phyloP scores from a whole-genome alignment of 92 coral and sea anemone species.

The Meandrina meandrites region DNA sequence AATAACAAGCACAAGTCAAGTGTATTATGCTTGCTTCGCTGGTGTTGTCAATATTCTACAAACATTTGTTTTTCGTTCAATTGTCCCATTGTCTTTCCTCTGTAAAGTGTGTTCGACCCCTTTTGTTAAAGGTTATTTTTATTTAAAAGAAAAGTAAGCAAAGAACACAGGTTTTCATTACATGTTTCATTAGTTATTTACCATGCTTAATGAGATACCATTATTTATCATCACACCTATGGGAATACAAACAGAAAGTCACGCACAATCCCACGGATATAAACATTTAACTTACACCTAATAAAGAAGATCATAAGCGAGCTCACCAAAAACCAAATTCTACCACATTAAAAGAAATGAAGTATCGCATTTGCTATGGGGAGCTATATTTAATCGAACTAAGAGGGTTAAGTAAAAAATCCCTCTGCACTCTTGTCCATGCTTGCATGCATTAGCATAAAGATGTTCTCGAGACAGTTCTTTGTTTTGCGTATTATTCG shows the following conservation, averaged over 20 bases:
- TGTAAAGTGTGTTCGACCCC: slow-evolving; percentile 1
- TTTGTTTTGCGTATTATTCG: neutral
- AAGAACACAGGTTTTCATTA: slow-evolving; percentile 6
- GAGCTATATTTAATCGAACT: neutral
- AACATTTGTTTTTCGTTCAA: neutral
- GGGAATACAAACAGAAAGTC: neutral
- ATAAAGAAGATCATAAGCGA: no score
- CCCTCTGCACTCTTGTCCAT: neutral
- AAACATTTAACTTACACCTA: neutral
- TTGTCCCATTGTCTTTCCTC: slow-evolving; percentile 12
- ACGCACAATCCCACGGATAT: neutral
- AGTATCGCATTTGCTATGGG: neutral
- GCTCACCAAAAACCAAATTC: no score
- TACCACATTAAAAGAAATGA: neutral
- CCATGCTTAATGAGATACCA: neutral
- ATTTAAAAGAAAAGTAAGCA: slow-evolving; percentile 18
- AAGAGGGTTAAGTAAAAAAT: neutral
- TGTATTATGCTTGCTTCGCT: neutral
- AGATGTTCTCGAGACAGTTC: neutral
- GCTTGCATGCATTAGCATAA: neutral
- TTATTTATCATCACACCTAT: neutral
- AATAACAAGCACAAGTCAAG: neutral
- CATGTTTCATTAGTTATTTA: slow-evolving; percentile 11
- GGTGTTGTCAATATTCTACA: slow-evolving; percentile 29
- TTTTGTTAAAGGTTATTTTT: slow-evolving; percentile 20